Conservation (phyloP, 2,797 vertebrate genomes). For the Pipistrellus kuhlii region DNA sequence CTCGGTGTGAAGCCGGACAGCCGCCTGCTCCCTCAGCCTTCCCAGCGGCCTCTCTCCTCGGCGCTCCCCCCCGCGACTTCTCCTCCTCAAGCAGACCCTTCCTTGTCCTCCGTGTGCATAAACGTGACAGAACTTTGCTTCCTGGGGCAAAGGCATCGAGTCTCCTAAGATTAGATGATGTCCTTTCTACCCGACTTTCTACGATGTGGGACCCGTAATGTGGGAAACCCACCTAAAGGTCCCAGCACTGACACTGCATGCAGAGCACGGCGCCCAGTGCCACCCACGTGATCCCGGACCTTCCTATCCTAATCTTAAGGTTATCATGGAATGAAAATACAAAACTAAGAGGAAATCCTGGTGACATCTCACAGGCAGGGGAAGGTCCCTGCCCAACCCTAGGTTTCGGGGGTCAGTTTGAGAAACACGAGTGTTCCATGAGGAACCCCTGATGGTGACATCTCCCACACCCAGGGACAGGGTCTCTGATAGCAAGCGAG, state of each 20-base stretch:
- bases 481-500: background rate
- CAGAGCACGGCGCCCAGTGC: background rate
- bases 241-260: background rate
- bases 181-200: constrained; percentile 31
- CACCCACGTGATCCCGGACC: background rate
- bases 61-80: background rate
- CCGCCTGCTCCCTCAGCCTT: background rate
- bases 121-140: background rate
- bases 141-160: background rate
- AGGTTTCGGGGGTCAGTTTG: background rate
- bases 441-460: background rate
- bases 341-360: background rate
- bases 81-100: background rate
- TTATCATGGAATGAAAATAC: background rate
- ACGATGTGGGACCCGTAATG: background rate
- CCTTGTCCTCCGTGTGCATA: background rate
- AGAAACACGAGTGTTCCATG: background rate
- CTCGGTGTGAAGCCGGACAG: background rate
- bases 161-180: background rate
- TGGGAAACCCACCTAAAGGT: background rate
- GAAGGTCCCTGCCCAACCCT: background rate
- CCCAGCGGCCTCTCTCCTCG: background rate
- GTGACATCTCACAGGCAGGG: background rate
- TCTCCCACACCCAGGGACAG: background rate
- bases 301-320: background rate